phyloP scores from a whole-genome alignment of 2,113 vertebrate species.

The Nettapus auritus region DNA sequence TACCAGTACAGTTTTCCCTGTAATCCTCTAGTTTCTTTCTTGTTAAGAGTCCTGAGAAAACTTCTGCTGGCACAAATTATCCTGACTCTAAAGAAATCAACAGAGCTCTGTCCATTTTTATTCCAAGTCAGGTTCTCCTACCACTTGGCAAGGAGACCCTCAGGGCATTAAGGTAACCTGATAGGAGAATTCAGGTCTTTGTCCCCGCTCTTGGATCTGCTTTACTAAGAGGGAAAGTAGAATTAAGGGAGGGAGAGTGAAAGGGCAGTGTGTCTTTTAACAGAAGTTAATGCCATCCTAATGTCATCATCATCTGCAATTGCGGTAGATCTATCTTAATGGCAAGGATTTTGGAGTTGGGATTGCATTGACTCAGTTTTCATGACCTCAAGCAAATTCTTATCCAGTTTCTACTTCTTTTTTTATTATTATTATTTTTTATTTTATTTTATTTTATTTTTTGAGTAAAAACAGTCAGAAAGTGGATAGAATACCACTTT shows the following conservation, averaged over 20 bases:
- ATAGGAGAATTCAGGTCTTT: background rate
- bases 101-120: background rate
- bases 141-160: background rate
- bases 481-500: background rate
- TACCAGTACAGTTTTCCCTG: constrained; percentile 1
- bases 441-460: constrained; percentile 10
- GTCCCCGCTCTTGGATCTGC: background rate
- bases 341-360: background rate
- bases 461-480: background rate
- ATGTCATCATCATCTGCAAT: background rate
- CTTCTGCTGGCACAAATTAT: background rate
- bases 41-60: constrained; percentile 1
- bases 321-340: background rate
- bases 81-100: constrained; percentile 9
- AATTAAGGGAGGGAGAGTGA: rapidly evolving
- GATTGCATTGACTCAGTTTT: background rate
- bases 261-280: rapidly evolving
- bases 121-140: constrained; percentile 6
- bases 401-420: background rate
- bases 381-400: background rate
- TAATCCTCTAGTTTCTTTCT: constrained; percentile 1
- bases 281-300: background rate
- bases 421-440: background rate
- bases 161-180: background rate
- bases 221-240: background rate